These are phyloP conservation scores for Danaus chrysippus DNA, from an alignment of 2,888 invertebrate species.

Conservation along the genomic window DNA sequence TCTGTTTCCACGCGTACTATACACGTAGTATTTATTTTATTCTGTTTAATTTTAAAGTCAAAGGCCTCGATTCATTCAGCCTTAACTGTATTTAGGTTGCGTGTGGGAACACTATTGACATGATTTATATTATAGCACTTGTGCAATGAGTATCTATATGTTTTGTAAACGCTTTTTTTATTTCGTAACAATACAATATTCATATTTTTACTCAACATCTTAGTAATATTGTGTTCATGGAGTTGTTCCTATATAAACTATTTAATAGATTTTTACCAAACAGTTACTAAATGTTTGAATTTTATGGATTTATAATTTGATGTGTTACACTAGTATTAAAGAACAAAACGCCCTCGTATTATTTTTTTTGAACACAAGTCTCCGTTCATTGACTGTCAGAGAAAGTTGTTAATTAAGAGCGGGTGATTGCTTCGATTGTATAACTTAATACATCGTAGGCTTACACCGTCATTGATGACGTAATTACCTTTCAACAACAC, in stretches of 20 bases:
- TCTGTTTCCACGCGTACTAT: neutral
- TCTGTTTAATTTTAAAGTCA: conserved; percentile 12
- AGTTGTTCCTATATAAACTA: too few relatives aligned
- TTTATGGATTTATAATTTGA: too few relatives aligned
- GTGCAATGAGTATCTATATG: neutral
- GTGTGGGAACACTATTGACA: conserved; percentile 18
- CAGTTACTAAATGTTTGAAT: too few relatives aligned
- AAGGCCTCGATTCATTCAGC: conserved; percentile 15
- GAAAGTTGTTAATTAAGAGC: conserved; percentile 72
- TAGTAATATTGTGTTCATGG: too few relatives aligned
- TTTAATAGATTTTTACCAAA: too few relatives aligned
- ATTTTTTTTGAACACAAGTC: too few relatives aligned
- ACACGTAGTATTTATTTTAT: neutral
- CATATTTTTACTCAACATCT: too few relatives aligned
- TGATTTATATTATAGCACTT: conserved; percentile 10
- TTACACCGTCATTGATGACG: conserved; percentile 5
- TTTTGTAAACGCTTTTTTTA: neutral
- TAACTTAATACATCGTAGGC: conserved; percentile 51
- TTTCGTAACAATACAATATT: too few relatives aligned
- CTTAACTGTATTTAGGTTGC: conserved; percentile 11
- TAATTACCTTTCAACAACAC: neutral
- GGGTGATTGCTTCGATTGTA: conserved; percentile 64
- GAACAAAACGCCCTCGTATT: too few relatives aligned
- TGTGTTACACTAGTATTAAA: too few relatives aligned
- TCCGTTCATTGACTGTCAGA: conserved; percentile 65